These are phyloP conservation scores for Drosophila picticornis DNA, from an alignment of 2,888 invertebrate species.

Conservation along the genomic window DNA sequence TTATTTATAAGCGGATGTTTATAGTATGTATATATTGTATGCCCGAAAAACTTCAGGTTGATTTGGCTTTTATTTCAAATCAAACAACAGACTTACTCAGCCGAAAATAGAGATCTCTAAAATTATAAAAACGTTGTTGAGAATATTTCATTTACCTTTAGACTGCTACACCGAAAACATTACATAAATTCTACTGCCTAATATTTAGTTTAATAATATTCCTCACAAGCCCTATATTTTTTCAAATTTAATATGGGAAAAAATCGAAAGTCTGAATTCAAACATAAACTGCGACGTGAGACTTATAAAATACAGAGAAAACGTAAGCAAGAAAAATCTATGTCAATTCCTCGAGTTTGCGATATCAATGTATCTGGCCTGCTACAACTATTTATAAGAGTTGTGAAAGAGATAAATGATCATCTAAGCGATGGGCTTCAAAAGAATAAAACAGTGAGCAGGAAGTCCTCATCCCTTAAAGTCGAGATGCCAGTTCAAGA, in stretches of 20 bases:
- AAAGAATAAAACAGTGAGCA: not conserved
- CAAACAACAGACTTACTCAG: not conserved
- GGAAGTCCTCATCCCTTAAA: not conserved
- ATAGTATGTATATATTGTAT: no score
- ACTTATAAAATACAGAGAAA: not conserved
- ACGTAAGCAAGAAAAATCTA: not conserved
- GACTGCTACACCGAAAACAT: not conserved
- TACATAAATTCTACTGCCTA: not conserved
- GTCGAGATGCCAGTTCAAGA: not conserved
- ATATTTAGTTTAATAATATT: not conserved
- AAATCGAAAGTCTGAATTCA: not conserved
- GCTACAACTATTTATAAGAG: not conserved
- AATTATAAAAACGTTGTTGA: not conserved
- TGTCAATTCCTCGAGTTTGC: not conserved
- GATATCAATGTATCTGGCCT: not conserved
- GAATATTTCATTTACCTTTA: not conserved
- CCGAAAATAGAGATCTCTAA: not conserved
- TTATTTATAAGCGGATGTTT: not conserved
- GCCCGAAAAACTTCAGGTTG: no score
- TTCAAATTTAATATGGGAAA: not conserved
- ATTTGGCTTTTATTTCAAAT: not conserved
- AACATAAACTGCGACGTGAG: not conserved
- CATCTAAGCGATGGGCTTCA: not conserved
- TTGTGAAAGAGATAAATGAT: not conserved
- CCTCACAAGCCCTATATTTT: not conserved